Evolutionary conservation across 2,888 invertebrate species (phyloP).

Genomic region (Sphecodes monilicornis): DNA sequence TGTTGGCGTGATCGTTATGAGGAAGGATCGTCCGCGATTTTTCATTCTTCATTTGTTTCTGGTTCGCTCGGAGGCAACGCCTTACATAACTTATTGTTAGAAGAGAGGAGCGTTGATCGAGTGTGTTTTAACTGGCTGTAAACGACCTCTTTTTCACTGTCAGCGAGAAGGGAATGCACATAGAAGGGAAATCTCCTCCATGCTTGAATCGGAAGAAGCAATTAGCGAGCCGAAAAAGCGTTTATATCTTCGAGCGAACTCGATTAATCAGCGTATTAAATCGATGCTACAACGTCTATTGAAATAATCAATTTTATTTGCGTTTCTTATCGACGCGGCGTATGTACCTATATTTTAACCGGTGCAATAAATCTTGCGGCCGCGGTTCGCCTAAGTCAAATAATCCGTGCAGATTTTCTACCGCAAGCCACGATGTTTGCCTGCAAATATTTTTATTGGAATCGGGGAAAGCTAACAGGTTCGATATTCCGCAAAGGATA

Average conservation of each 20-base stretch:
- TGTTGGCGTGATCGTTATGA: conserved; percentile 27
- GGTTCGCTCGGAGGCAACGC: conserved; percentile 39
- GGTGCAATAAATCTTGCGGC: conserved; percentile 5
- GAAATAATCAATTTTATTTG: conserved; percentile 39
- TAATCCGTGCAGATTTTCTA: neutral
- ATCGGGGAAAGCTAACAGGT: conserved; percentile 33
- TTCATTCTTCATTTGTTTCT: conserved; percentile 43
- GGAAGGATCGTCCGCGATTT: conserved; percentile 46
- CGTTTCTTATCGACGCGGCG: conserved; percentile 1
- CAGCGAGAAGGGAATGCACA: conserved; percentile 37
- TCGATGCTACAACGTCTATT: conserved; percentile 32
- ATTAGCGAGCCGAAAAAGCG: conserved; percentile 35
- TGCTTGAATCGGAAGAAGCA: conserved; percentile 23
- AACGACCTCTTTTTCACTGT: conserved; percentile 65
- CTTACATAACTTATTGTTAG: conserved; percentile 45
- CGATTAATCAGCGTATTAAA: conserved; percentile 53
- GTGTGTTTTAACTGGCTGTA: conserved; percentile 64
- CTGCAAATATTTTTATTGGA: conserved; percentile 35
- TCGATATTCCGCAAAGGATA: conserved; percentile 9
- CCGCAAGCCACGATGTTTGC: neutral
- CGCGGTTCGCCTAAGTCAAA: conserved; percentile 8
- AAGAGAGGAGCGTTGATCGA: conserved; percentile 55
- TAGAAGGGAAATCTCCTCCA: conserved; percentile 38
- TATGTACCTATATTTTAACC: neutral
- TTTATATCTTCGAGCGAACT: conserved; percentile 30